Evolutionary conservation across 2,888 invertebrate genomes (phyloP).

Genomic region (Netelia fuscicornis): DNA sequence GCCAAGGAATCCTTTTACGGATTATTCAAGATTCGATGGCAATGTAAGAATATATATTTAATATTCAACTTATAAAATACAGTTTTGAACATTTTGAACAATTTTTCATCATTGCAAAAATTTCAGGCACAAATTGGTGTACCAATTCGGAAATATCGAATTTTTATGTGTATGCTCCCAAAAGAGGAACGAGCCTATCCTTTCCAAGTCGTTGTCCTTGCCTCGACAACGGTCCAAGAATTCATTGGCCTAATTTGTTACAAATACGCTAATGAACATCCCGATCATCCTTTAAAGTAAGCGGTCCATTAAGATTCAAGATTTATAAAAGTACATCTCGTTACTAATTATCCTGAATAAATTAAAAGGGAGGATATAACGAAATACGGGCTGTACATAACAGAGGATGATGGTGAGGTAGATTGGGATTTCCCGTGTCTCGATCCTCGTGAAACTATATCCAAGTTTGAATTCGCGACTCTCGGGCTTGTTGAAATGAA

Average conservation of each 20-base stretch:
- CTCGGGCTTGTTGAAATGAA: slow-evolving; percentile 94
- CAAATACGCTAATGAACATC: slow-evolving; percentile 87
- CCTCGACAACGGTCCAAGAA: slow-evolving; percentile 94
- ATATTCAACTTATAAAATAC: slow-evolving; percentile 27
- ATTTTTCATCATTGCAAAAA: background rate
- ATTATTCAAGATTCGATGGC: slow-evolving; percentile 97
- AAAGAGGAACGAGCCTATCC: slow-evolving; percentile 94
- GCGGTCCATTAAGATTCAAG: slow-evolving; percentile 53
- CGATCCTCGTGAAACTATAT: slow-evolving; percentile 94
- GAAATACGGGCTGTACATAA: slow-evolving; percentile 95
- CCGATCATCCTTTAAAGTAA: slow-evolving; percentile 84
- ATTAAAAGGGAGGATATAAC: slow-evolving; percentile 86
- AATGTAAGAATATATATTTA: slow-evolving; percentile 83
- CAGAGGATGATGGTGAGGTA: slow-evolving; percentile 98
- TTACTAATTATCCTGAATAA: slow-evolving; percentile 1
- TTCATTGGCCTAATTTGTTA: slow-evolving; percentile 97
- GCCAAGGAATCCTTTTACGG: slow-evolving; percentile 94
- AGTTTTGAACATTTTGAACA: slow-evolving; percentile 4
- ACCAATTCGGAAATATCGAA: slow-evolving; percentile 93
- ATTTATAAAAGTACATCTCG: background rate
- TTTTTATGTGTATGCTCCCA: slow-evolving; percentile 95
- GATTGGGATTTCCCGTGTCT: slow-evolving; percentile 97
- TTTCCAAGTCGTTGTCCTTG: slow-evolving; percentile 92
- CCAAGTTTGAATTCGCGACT: slow-evolving; percentile 96
- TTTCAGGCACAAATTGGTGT: slow-evolving; percentile 90